Evolutionary conservation across 2,797 vertebrate species (phyloP).

Genomic region (Takifugu rubripes): DNA sequence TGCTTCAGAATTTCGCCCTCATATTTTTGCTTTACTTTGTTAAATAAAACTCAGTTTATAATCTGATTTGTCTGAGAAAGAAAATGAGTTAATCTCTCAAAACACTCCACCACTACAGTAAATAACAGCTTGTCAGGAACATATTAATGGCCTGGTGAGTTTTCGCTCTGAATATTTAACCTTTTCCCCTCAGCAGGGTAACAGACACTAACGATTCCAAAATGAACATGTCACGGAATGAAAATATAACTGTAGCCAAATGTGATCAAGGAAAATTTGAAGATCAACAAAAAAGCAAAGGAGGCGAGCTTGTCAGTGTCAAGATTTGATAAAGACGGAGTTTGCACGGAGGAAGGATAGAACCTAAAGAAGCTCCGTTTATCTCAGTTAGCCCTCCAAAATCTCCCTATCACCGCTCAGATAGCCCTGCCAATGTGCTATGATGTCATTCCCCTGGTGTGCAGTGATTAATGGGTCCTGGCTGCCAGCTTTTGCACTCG

Average conservation of each 20-base stretch:
- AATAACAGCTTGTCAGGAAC: no score
- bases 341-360: slow-evolving; percentile 69
- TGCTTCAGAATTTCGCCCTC: no score
- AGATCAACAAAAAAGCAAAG: slow-evolving; percentile 36
- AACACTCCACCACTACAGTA: no score
- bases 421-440: slow-evolving; percentile 73
- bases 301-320: slow-evolving; percentile 33
- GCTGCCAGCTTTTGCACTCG: slow-evolving; percentile 54
- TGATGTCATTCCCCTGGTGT: slow-evolving; percentile 76
- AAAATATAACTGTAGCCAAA: background rate
- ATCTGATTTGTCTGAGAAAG: no score
- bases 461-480: slow-evolving; percentile 75
- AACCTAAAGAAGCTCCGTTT: slow-evolving; percentile 68
- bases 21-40: no score
- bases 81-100: no score
- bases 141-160: no score
- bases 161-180: slow-evolving; percentile 20
- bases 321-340: slow-evolving; percentile 57
- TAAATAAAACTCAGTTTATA: no score
- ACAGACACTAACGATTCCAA: slow-evolving; percentile 11
- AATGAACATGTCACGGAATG: no score
- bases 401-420: slow-evolving; percentile 67
- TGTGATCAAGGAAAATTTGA: slow-evolving; percentile 9
- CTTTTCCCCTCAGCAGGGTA: slow-evolving; percentile 27
- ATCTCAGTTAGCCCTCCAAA: slow-evolving; percentile 69